These are phyloP conservation scores for Pediacus dermestoides DNA, from an alignment of 2,888 invertebrate genomes.

Conservation along the genomic window DNA sequence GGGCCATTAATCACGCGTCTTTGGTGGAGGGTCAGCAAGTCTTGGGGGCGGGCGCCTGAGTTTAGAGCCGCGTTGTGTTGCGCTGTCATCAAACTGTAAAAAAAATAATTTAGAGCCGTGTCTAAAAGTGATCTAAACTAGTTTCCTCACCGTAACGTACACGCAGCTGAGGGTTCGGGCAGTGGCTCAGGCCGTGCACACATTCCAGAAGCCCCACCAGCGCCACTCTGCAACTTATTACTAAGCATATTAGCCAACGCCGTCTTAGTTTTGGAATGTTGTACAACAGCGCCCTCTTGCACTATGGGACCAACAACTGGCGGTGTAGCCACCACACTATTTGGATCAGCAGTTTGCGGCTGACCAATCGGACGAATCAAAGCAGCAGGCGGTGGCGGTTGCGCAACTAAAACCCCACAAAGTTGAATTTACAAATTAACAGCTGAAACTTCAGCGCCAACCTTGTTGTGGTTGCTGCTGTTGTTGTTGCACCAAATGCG, in stretches of 20 bases:
- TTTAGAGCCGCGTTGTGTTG: conserved; percentile 68
- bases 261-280: conserved; percentile 80
- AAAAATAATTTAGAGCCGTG: conserved; percentile 6
- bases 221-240: conserved; percentile 65
- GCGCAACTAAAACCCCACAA: not conserved
- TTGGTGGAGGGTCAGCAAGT: conserved; percentile 55
- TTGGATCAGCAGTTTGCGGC: conserved; percentile 33
- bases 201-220: conserved; percentile 54
- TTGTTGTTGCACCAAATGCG: conserved; percentile 30
- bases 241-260: conserved; percentile 93
- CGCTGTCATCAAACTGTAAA: conserved; percentile 72
- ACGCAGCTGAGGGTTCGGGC: conserved; percentile 59
- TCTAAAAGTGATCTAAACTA: no score
- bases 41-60: conserved; percentile 50
- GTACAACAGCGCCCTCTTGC: conserved; percentile 18
- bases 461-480: conserved; percentile 29
- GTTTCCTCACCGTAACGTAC: conserved; percentile 54
- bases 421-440: conserved; percentile 6
- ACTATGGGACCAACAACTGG: conserved; percentile 17
- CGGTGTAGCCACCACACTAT: conserved; percentile 7
- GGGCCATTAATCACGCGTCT: conserved; percentile 49
- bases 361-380: conserved; percentile 28
- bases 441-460: no score
- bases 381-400: conserved; percentile 16
- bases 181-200: conserved; percentile 41